Conservation (phyloP, 2,888 invertebrate species). For the Acrobasis suavella region DNA sequence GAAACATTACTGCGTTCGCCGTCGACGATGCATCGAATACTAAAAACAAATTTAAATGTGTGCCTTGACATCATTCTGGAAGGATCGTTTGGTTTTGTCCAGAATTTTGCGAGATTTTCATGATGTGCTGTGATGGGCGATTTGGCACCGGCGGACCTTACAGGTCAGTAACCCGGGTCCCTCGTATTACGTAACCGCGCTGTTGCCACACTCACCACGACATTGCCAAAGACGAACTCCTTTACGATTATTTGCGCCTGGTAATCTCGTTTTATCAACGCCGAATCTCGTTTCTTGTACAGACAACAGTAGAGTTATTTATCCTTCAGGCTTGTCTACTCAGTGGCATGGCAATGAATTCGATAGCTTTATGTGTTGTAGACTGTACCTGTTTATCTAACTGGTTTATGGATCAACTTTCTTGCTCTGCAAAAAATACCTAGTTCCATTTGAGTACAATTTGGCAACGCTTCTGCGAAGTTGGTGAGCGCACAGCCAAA, state of each 20-base stretch:
- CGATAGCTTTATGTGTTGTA: too few species aligned
- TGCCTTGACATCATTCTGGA: constrained; percentile 40
- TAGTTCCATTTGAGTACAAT: constrained; percentile 27
- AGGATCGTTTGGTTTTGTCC: constrained; percentile 49
- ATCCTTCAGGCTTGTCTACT: too few species aligned
- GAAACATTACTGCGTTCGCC: constrained; percentile 3
- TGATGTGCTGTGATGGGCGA: constrained; percentile 75
- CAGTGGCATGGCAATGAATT: too few species aligned
- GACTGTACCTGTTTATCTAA: constrained; percentile 24
- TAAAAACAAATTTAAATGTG: constrained; percentile 19
- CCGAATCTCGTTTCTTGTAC: constrained; percentile 21
- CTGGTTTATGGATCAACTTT: constrained; percentile 31
- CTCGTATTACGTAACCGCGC: constrained; percentile 66
- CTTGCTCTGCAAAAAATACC: constrained; percentile 25
- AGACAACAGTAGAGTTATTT: too few species aligned
- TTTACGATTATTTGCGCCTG: constrained; percentile 56
- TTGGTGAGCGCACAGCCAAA: constrained; percentile 33
- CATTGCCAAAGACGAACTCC: constrained; percentile 71
- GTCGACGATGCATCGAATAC: constrained; percentile 9
- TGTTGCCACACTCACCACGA: constrained; percentile 69
- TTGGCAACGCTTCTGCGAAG: constrained; percentile 27
- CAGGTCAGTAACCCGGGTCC: constrained; percentile 71
- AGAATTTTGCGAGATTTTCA: constrained; percentile 58
- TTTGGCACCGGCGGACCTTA: constrained; percentile 76
- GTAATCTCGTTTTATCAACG: constrained; percentile 50